These are phyloP conservation scores for Eupeodes luniger DNA, from an alignment of 2,888 invertebrate genomes.

Conservation along the genomic window DNA sequence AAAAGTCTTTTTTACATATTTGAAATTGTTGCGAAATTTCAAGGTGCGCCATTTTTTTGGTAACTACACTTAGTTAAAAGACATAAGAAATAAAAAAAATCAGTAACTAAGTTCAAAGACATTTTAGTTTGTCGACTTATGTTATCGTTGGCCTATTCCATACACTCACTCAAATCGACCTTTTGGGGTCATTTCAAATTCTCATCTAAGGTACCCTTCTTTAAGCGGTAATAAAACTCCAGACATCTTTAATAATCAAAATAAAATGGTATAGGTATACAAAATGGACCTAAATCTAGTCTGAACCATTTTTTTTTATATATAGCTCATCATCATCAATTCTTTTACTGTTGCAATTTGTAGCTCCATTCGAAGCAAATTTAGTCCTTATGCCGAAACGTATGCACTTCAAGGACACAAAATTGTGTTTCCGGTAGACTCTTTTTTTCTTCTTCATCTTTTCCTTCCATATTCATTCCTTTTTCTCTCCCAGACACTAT, in stretches of 20 bases:
- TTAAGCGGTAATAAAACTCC: neutral
- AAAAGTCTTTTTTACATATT: too few relatives aligned
- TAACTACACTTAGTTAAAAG: too few relatives aligned
- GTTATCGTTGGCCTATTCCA: too few relatives aligned
- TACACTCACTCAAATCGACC: too few relatives aligned
- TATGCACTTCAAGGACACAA: conserved; percentile 63
- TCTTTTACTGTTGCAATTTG: conserved; percentile 79
- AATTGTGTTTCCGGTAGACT: conserved; percentile 33
- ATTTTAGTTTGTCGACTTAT: too few relatives aligned
- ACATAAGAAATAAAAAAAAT: too few relatives aligned
- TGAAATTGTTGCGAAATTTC: too few relatives aligned
- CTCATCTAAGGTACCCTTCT: too few relatives aligned
- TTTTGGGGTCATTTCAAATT: too few relatives aligned
- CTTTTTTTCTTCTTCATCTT: neutral
- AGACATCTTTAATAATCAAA: conserved; percentile 1
- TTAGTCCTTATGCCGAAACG: conserved; percentile 74
- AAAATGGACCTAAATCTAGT: neutral
- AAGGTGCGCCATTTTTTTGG: too few relatives aligned
- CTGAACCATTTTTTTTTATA: neutral
- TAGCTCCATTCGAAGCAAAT: conserved; percentile 78
- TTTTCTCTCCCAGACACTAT: conserved; percentile 35
- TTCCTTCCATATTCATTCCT: neutral
- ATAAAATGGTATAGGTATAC: too few relatives aligned
- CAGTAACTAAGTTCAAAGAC: too few relatives aligned
- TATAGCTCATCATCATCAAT: conserved; percentile 77